These are phyloP conservation scores for Chaetops frenatus DNA, from an alignment of 2,113 vertebrate species.

Conservation along the genomic window DNA sequence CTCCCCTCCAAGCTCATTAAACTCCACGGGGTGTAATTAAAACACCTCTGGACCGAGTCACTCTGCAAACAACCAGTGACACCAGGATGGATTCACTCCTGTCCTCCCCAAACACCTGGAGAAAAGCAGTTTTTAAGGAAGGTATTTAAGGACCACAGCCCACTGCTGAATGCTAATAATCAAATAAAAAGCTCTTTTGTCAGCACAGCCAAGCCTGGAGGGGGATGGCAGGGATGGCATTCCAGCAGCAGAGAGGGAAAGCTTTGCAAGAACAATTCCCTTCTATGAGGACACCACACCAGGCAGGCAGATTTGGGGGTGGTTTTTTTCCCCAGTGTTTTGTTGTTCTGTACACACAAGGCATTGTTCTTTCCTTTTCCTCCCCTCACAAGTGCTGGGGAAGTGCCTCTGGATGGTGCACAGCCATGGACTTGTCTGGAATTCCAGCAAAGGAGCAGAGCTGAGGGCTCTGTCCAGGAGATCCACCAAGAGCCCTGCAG, in stretches of 20 bases:
- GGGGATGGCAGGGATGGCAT: neutral
- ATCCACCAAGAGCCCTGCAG: neutral
- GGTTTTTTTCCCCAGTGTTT: neutral
- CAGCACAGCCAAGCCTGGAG: neutral
- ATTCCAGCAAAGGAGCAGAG: slow-evolving; percentile 33
- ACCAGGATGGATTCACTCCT: neutral
- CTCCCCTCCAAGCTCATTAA: neutral
- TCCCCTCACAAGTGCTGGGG: neutral
- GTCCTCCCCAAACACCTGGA: neutral
- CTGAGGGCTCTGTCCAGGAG: too few species aligned
- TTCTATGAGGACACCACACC: neutral
- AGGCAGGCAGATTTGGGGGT: neutral
- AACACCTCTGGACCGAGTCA: fast-evolving
- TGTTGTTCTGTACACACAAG: neutral
- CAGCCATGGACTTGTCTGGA: slow-evolving; percentile 21
- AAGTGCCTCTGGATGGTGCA: neutral
- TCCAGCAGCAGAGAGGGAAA: neutral
- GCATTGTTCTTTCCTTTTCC: neutral
- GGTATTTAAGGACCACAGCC: neutral
- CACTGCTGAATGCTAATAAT: neutral
- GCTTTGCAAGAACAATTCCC: slow-evolving; percentile 26
- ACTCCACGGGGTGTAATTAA: neutral
- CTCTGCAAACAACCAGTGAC: neutral
- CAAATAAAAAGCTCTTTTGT: neutral
- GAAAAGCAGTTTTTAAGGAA: neutral